Evolutionary conservation across 2,797 vertebrate genomes (phyloP).

Genomic region (Perdix hodgsoniae): DNA sequence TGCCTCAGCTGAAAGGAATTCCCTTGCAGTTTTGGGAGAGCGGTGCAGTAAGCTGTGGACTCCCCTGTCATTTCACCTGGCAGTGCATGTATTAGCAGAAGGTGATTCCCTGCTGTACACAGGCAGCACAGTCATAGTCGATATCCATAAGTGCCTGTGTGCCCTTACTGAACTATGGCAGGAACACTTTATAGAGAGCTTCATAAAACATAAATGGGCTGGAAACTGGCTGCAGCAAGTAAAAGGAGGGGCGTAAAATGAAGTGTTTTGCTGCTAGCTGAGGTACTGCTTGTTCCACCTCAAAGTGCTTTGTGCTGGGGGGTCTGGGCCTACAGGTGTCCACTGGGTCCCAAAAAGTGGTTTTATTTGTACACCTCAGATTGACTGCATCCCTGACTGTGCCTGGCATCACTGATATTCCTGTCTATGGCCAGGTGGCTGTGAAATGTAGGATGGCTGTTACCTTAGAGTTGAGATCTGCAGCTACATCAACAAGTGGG

Average conservation of each 20-base stretch:
- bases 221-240: neutral
- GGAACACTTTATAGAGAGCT: neutral
- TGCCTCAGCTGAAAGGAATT: neutral
- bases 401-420: neutral
- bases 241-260: neutral
- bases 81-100: neutral
- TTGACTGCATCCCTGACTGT: neutral
- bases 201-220: neutral
- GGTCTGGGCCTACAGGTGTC: neutral
- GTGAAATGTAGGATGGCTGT: neutral
- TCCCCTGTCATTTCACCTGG: neutral
- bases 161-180: neutral
- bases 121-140: neutral
- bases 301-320: neutral
- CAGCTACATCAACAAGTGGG: neutral
- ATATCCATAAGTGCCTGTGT: neutral
- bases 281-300: no score
- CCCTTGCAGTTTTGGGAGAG: neutral
- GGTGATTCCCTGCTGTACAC: neutral
- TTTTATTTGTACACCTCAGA: neutral
- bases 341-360: neutral
- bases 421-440: neutral
- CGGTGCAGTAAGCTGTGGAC: neutral
- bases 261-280: neutral
- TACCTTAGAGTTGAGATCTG: neutral